Evolutionary conservation across 2,797 vertebrate species (phyloP).

Genomic region (Cryptoblepharus egeriae): DNA sequence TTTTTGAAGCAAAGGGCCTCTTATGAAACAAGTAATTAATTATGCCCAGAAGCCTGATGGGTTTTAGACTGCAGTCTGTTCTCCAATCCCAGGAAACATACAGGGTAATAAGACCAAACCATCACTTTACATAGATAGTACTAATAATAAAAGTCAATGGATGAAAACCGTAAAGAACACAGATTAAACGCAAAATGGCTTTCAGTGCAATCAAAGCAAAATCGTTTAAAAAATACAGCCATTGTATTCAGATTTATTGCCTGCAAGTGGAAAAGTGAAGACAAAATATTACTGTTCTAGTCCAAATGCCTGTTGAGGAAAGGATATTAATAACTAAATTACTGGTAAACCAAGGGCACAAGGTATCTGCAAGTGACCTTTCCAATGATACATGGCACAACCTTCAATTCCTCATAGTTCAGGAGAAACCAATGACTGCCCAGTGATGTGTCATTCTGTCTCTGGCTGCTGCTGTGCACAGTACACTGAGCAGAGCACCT

Average conservation of each 20-base stretch:
- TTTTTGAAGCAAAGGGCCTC: slow-evolving; percentile 22
- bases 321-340: slow-evolving; percentile 14
- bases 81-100: background rate
- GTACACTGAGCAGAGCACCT: background rate
- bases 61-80: background rate
- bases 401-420: slow-evolving; percentile 34
- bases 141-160: slow-evolving; percentile 53
- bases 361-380: slow-evolving; percentile 26
- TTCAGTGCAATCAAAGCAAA: slow-evolving; percentile 46
- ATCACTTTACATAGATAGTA: slow-evolving; percentile 38
- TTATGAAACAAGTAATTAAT: slow-evolving; percentile 28
- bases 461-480: background rate
- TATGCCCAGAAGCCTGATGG: slow-evolving; percentile 25
- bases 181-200: slow-evolving; percentile 27
- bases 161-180: slow-evolving; percentile 44
- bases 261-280: slow-evolving; percentile 26
- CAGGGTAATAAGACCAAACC: background rate
- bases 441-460: background rate
- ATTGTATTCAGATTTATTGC: slow-evolving; percentile 35
- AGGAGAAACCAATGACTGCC: slow-evolving; percentile 28
- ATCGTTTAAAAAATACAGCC: slow-evolving; percentile 43
- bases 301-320: background rate
- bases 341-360: background rate
- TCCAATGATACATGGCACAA: background rate
- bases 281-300: slow-evolving; percentile 34